phyloP scores from a whole-genome alignment of 2,888 invertebrate species.

The Cecidostiba fungosa region DNA sequence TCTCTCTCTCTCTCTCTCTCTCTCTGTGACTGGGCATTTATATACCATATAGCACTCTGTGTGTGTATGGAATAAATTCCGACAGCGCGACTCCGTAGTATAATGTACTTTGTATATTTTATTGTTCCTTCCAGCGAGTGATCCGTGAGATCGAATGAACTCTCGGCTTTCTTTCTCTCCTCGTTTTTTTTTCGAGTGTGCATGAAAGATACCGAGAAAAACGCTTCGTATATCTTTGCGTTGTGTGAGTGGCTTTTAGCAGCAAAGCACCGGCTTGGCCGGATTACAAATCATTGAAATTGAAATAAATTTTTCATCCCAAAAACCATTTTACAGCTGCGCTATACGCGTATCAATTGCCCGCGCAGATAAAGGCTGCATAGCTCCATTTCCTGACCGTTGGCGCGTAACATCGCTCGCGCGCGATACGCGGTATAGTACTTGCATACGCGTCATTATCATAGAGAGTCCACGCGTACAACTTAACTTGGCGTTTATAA shows the following conservation, averaged over 20 bases:
- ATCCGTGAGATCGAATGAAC: constrained; percentile 58
- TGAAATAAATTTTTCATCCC: neutral
- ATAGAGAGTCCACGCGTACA: too few species aligned
- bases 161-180: neutral
- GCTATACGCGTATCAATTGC: too few species aligned
- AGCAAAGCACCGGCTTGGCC: too few species aligned
- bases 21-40: constrained; percentile 57
- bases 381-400: too few species aligned
- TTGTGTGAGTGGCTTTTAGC: constrained; percentile 45
- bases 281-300: too few species aligned
- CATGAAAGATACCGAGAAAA: constrained; percentile 47
- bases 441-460: too few species aligned
- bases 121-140: constrained; percentile 48
- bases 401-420: too few species aligned
- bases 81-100: constrained; percentile 15
- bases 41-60: neutral
- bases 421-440: too few species aligned
- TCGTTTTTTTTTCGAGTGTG: neutral
- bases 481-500: too few species aligned
- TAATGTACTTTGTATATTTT: constrained; percentile 55
- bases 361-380: too few species aligned
- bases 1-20: neutral
- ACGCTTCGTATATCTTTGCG: constrained; percentile 31
- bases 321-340: too few species aligned
- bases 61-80: constrained; percentile 51